Conservation (phyloP, 2,113 vertebrate species). For the Lucifuga dentata region DNA sequence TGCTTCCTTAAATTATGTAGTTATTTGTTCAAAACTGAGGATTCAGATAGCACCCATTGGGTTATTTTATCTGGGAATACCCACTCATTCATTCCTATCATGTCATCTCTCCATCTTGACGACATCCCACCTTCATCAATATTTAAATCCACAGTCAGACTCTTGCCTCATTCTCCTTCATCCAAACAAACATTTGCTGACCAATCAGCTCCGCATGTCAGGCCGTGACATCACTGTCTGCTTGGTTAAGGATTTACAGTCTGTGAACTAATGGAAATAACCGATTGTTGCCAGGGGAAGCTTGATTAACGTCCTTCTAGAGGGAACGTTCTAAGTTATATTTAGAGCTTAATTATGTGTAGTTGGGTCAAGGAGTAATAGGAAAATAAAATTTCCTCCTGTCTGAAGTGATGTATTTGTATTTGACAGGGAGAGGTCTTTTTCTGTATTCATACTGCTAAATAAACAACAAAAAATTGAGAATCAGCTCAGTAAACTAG, state of each 20-base stretch:
- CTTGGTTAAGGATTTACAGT: conserved; percentile 30
- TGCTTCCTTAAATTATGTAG: too few relatives aligned
- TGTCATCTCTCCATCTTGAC: background rate
- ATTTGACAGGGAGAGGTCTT: conserved; percentile 24
- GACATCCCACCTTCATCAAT: background rate
- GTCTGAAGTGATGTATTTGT: conserved; percentile 28
- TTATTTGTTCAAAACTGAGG: too few relatives aligned
- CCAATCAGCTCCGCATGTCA: conserved; percentile 14
- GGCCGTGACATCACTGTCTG: conserved; percentile 56
- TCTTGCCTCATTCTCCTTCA: conserved; percentile 15
- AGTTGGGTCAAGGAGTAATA: conserved; percentile 10
- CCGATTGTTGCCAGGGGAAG: conserved; percentile 41
- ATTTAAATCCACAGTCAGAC: conserved; percentile 32
- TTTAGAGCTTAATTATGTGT: conserved; percentile 46
- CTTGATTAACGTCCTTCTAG: conserved; percentile 44
- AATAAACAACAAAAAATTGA: conserved; percentile 28
- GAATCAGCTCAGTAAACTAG: conserved; percentile 9
- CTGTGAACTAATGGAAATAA: conserved; percentile 59
- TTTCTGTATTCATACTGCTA: conserved; percentile 30
- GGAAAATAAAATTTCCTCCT: conserved; percentile 47
- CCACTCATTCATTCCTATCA: too few relatives aligned
- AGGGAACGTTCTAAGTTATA: conserved; percentile 38
- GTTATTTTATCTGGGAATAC: too few relatives aligned
- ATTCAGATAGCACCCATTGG: too few relatives aligned
- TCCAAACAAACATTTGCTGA: background rate